These are phyloP conservation scores for Porites divaricata DNA, from an alignment of 92 coral and sea anemone species.

Conservation along the genomic window DNA sequence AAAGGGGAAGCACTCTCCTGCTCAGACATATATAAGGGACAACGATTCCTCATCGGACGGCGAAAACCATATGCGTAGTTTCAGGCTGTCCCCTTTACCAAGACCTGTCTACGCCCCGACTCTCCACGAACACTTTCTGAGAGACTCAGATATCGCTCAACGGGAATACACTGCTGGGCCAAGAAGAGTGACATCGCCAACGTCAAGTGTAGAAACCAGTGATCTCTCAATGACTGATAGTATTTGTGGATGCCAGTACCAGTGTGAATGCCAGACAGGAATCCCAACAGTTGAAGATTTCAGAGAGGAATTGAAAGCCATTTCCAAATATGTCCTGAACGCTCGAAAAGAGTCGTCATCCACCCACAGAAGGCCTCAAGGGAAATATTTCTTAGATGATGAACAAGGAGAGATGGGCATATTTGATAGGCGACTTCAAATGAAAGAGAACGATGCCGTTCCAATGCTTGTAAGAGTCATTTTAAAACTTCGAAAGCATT, in stretches of 20 bases:
- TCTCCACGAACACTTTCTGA: constrained; percentile 7
- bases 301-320: constrained; percentile 78
- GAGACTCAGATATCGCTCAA: background rate
- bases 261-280: constrained; percentile 89
- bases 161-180: constrained; percentile 14
- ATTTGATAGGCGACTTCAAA: constrained; percentile 58
- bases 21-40: constrained; percentile 21
- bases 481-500: constrained; percentile 77
- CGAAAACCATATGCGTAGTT: background rate
- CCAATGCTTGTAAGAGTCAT: constrained; percentile 82
- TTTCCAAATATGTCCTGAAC: constrained; percentile 74
- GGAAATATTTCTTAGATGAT: constrained; percentile 71
- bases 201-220: constrained; percentile 79
- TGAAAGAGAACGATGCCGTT: constrained; percentile 53
- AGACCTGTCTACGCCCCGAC: background rate
- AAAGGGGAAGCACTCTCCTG: background rate
- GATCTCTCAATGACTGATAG: constrained; percentile 71
- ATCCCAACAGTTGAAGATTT: constrained; percentile 74
- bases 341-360: constrained; percentile 51
- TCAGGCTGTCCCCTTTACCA: constrained; percentile 34
- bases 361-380: constrained; percentile 6
- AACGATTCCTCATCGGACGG: constrained; percentile 43
- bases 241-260: constrained; percentile 65
- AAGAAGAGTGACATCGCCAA: constrained; percentile 68
- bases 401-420: constrained; percentile 83